Conservation (phyloP, 2,888 invertebrate genomes). For the Sylvicola cinctus region DNA sequence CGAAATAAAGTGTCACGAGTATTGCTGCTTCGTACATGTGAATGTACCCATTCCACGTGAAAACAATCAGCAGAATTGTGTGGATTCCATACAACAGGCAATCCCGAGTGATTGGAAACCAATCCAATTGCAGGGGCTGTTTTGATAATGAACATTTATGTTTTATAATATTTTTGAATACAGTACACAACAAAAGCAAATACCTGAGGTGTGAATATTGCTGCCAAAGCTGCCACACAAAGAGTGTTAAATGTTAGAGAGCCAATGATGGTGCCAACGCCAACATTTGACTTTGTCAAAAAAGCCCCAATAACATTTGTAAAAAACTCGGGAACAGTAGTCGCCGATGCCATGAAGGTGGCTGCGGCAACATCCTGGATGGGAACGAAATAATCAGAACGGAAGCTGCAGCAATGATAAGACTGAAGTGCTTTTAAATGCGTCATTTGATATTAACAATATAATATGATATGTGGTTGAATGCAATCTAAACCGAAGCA, state of each 20-base stretch:
- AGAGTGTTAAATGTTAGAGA: conserved; percentile 74
- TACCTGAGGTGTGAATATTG: conserved; percentile 46
- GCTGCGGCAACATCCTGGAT: conserved; percentile 83
- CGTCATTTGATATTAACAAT: too few species aligned
- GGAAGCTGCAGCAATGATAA: too few species aligned
- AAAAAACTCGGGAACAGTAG: conserved; percentile 85
- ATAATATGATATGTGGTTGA: too few species aligned
- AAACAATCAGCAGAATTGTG: conserved; percentile 41
- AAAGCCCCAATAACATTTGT: conserved; percentile 80
- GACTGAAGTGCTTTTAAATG: too few species aligned
- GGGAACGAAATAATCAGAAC: too few species aligned
- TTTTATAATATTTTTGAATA: too few species aligned
- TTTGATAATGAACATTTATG: too few species aligned
- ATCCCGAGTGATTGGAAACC: conserved; percentile 66
- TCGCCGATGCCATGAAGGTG: conserved; percentile 91
- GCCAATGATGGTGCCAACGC: conserved; percentile 73
- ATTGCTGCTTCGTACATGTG: conserved; percentile 60
- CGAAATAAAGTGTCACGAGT: conserved; percentile 48
- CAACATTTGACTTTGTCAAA: conserved; percentile 62
- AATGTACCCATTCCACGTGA: conserved; percentile 61
- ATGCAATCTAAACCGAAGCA: too few species aligned
- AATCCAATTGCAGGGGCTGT: conserved; percentile 55
- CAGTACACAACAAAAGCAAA: too few species aligned
- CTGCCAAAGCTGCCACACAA: conserved; percentile 64
- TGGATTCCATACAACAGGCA: conserved; percentile 55